Evolutionary conservation across 2,888 invertebrate genomes (phyloP), one percentile per base, ranked within the genome.

Genomic region (Ernsta delagoae): DNA sequence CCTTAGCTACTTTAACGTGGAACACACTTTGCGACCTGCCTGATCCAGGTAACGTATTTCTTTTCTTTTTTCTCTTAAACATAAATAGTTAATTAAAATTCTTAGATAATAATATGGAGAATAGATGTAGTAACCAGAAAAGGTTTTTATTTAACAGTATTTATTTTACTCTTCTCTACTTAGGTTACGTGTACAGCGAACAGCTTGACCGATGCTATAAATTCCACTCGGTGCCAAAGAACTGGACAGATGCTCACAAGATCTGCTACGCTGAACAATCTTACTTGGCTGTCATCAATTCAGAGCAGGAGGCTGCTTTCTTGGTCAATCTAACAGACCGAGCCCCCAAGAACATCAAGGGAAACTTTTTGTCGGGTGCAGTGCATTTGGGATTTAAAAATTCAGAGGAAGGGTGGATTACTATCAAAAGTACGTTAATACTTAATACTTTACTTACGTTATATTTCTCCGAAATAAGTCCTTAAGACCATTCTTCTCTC

Each of bases 241-340:
- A 78, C 59, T 92, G 91, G 90, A 77, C 78, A 0, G 86, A 88
- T 0, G 90, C 90, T 0, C 80, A 81, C 43, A 75, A 77, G 0
- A 73, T 79, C 3, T 92, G 92, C 72, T 77, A 76, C 34, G 80
- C 82, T 0, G 90, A 90, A 68, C 83, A 83, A 63, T 87, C 87
- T 0, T 84, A 87, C 70, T 72, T 90, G 24, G 86, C 88, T 5
- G 77, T 90, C 11, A 80, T 88, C 43, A 84, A 89, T 69, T 83
- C 78, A 11, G 78, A 85, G 43, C 71, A 70, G 0, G 89, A 90
- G 69, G 84, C 84, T 0, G 74, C 82, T 1, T 71, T 77, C 31
- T 71, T 88, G 1, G 78, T 78, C 3, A 78, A 83, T 5, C 43
- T 86, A n/a, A 83, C 84, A 1, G 76, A 70, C 0, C 70, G 75